phyloP scores from a whole-genome alignment of 2,797 vertebrate genomes.

The Crenuchus spilurus region DNA sequence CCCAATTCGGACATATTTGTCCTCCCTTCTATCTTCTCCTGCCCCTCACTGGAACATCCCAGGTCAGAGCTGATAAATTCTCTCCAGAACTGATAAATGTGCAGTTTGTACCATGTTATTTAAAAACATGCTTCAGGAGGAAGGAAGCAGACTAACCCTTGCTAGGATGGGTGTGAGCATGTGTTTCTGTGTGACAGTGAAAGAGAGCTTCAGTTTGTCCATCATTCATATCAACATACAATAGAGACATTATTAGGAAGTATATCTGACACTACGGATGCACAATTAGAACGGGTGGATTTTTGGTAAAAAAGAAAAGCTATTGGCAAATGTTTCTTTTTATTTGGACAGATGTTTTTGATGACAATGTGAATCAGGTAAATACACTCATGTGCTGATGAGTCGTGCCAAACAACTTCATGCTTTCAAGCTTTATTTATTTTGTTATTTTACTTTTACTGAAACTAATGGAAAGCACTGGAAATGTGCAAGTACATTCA shows the following conservation, averaged over 20 bases:
- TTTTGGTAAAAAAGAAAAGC: too few species aligned
- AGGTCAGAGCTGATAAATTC: slow-evolving; percentile 30
- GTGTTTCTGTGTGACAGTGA: background rate
- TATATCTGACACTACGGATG: background rate
- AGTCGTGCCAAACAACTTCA: too few species aligned
- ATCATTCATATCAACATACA: background rate
- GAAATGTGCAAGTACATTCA: too few species aligned
- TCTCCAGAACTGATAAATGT: slow-evolving; percentile 24
- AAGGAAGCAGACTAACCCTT: slow-evolving; percentile 46
- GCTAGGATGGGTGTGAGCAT: slow-evolving; percentile 23
- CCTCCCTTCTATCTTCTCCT: background rate
- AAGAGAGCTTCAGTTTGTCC: background rate
- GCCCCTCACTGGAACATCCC: background rate
- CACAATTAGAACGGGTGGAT: too few species aligned
- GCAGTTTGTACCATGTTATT: slow-evolving; percentile 34
- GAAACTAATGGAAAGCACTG: too few species aligned
- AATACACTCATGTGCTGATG: too few species aligned
- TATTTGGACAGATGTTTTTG: too few species aligned
- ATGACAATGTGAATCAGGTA: too few species aligned
- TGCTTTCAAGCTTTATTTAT: too few species aligned
- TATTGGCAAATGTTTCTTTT: too few species aligned
- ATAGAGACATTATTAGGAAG: background rate
- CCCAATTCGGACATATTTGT: slow-evolving; percentile 21
- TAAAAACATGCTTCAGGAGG: slow-evolving; percentile 47
- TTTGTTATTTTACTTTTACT: too few species aligned